Conservation (phyloP, 2,888 invertebrate species). For the Lithophane socia region DNA sequence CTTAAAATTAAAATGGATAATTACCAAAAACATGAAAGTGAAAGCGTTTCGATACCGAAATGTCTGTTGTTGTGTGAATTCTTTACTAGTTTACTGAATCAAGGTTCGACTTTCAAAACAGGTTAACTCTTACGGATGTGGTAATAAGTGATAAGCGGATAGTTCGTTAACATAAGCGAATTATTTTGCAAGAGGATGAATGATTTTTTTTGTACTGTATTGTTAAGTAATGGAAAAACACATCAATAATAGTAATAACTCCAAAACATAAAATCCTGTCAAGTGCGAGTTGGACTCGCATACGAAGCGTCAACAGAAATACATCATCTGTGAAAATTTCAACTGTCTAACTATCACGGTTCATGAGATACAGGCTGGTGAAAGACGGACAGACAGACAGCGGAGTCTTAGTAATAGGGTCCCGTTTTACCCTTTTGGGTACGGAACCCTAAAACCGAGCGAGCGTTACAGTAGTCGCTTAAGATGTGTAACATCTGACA, state of each 20-base stretch:
- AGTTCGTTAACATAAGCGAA: background rate
- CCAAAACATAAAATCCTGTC: too few relatives aligned
- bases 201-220: background rate
- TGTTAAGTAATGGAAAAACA: background rate
- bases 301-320: too few relatives aligned
- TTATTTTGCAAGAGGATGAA: background rate
- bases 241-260: background rate
- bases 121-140: conserved; percentile 13
- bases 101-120: conserved; percentile 34
- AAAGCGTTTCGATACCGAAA: conserved; percentile 6
- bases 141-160: conserved; percentile 4
- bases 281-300: too few relatives aligned
- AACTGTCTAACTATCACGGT: too few relatives aligned
- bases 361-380: too few relatives aligned
- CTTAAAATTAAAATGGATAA: background rate
- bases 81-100: conserved; percentile 7
- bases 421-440: too few relatives aligned
- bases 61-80: background rate
- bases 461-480: too few relatives aligned
- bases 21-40: conserved; percentile 14
- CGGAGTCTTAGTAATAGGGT: too few relatives aligned
- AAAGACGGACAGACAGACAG: too few relatives aligned
- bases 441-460: too few relatives aligned
- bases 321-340: too few relatives aligned
- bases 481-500: too few relatives aligned